Conservation (phyloP, 2,888 invertebrate species). For the Clivina fossor region DNA sequence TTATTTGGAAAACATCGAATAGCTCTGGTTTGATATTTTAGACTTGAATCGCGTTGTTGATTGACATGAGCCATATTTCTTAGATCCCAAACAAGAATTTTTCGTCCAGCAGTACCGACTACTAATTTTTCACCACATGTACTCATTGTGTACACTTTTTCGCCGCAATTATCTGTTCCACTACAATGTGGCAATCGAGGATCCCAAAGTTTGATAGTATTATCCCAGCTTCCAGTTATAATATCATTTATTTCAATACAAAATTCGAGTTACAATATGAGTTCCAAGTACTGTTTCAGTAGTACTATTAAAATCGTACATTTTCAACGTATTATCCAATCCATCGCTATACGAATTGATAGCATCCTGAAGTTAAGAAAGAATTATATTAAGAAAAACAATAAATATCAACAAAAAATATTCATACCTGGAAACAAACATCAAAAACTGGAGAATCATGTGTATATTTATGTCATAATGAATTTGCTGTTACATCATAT, state of each 20-base stretch:
- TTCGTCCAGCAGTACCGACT: conserved; percentile 92
- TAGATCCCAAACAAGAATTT: conserved; percentile 96
- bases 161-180: conserved; percentile 82
- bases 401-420: conserved; percentile 5
- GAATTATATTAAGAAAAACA: conserved; percentile 11
- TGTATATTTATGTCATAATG: conserved; percentile 82
- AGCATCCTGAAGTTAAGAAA: conserved; percentile 71
- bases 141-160: conserved; percentile 87
- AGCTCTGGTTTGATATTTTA: conserved; percentile 96
- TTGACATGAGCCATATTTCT: conserved; percentile 92
- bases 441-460: conserved; percentile 91
- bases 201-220: conserved; percentile 96
- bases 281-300: conserved; percentile 82
- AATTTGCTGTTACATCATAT: conserved; percentile 89
- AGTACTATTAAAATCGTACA: conserved; percentile 90
- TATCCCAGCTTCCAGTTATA: conserved; percentile 96
- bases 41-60: conserved; percentile 91
- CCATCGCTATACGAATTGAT: conserved; percentile 95
- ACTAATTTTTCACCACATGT: conserved; percentile 93
- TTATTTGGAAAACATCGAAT: conserved; percentile 85
- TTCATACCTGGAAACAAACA: conserved; percentile 80
- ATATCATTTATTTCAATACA: conserved; percentile 86
- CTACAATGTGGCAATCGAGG: conserved; percentile 81
- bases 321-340: conserved; percentile 85
- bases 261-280: conserved; percentile 90